phyloP scores from a whole-genome alignment of 2,888 invertebrate genomes.

The Scaptomyza reducta region DNA sequence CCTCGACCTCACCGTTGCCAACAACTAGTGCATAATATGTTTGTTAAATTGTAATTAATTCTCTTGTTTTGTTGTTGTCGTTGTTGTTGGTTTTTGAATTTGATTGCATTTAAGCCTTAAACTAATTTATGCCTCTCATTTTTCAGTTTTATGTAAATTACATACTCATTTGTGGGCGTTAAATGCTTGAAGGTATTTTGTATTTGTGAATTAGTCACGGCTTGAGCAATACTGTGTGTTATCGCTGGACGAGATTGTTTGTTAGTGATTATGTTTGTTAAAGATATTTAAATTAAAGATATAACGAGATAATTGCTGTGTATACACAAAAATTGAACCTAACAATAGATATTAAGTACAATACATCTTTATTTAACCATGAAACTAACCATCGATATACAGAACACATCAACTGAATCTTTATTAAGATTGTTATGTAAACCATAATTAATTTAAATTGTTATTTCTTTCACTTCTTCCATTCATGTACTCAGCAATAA shows the following conservation, averaged over 20 bases:
- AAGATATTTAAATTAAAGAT: conserved; percentile 5
- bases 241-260: conserved; percentile 8
- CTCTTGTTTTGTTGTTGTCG: conserved; percentile 5
- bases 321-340: not conserved
- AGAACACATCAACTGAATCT: not conserved
- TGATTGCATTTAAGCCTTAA: conserved; percentile 56
- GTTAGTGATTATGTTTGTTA: conserved; percentile 13
- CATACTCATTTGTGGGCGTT: conserved; percentile 33
- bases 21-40: conserved; percentile 15
- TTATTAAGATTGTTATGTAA: not conserved
- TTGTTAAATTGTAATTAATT: conserved; percentile 68
- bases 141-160: conserved; percentile 42
- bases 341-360: not conserved
- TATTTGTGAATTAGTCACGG: conserved; percentile 32
- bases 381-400: not conserved
- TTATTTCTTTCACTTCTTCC: conserved; percentile 7
- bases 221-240: conserved; percentile 10
- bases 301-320: not conserved
- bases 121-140: conserved; percentile 63
- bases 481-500: conserved; percentile 14
- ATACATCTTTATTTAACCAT: not conserved
- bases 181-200: conserved; percentile 37
- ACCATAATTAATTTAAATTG: not conserved
- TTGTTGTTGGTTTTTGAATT: conserved; percentile 34
- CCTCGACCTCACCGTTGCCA: not conserved